Conservation (phyloP, 2,113 vertebrate genomes). For the human (Homo sapiens) region GRCh38 chr2:229520501-229521000, state of each 20-base stretch:
- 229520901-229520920: background rate
- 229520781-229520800: rapidly evolving
- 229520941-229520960: background rate
- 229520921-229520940: background rate
- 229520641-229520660: constrained; percentile 25
- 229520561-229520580: background rate
- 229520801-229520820: background rate
- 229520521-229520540: background rate
- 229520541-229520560: background rate
- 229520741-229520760: rapidly evolving
- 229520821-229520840: background rate
- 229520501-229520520: background rate
- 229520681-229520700: background rate
- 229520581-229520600: background rate
- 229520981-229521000: background rate
- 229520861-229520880: background rate
- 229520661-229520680: background rate
- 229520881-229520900: background rate
- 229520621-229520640: background rate
- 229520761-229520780: rapidly evolving
- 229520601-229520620: background rate
- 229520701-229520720: background rate
- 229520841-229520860: background rate
- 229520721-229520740: background rate
- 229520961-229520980: background rate